Conservation (phyloP, 2,113 vertebrate species). For the Otis tarda region DNA sequence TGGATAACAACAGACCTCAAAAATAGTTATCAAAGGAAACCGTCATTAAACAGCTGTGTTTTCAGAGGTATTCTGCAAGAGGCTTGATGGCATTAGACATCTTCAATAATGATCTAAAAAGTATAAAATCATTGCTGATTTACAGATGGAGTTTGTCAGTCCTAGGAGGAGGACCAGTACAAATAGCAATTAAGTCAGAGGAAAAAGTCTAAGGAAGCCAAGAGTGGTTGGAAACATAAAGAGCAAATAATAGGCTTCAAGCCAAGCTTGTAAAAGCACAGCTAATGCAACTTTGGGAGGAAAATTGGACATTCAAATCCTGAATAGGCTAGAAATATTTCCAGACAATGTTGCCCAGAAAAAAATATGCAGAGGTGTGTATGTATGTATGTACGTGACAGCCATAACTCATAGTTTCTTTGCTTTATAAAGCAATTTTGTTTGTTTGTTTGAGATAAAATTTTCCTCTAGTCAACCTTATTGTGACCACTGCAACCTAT, state of each 20-base stretch:
- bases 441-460: background rate
- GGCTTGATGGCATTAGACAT: background rate
- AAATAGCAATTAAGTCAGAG: slow-evolving; percentile 62
- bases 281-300: slow-evolving; percentile 1
- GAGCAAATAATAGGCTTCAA: slow-evolving; percentile 53
- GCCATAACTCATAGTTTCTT: background rate
- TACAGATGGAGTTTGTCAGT: slow-evolving; percentile 51
- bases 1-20: background rate
- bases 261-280: slow-evolving; percentile 50
- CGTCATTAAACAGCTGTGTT: slow-evolving; percentile 36
- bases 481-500: background rate
- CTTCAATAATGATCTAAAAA: slow-evolving; percentile 36
- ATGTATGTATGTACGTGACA: background rate
- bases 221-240: slow-evolving; percentile 54
- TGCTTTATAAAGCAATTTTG: background rate
- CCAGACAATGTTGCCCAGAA: background rate
- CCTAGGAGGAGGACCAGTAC: slow-evolving; percentile 26
- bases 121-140: slow-evolving; percentile 36
- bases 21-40: slow-evolving; percentile 39
- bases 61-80: slow-evolving; percentile 41
- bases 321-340: slow-evolving; percentile 15
- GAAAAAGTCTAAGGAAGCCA: slow-evolving; percentile 59
- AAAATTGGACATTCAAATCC: slow-evolving; percentile 35
- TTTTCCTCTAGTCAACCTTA: background rate
- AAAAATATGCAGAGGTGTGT: background rate